phyloP scores from a whole-genome alignment of 2,113 vertebrate species.

The Tor tambroides region DNA sequence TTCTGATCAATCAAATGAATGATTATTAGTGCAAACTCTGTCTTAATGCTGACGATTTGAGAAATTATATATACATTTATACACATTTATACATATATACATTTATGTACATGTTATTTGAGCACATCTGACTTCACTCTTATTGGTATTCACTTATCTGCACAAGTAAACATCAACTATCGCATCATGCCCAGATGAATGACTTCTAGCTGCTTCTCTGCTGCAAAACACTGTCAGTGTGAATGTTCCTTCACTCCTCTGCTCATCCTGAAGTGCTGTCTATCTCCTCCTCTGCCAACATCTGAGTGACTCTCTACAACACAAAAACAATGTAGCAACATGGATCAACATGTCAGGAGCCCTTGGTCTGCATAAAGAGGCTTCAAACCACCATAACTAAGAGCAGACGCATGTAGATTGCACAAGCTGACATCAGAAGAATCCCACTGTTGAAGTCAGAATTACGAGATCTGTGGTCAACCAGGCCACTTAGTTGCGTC shows the following conservation, averaged over 20 bases:
- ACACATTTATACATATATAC: too few relatives aligned
- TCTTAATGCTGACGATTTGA: too few relatives aligned
- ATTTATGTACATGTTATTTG: too few relatives aligned
- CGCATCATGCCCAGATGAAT: too few relatives aligned
- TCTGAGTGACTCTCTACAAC: constrained; percentile 31
- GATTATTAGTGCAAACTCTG: too few relatives aligned
- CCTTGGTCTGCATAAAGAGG: constrained; percentile 1
- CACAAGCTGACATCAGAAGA: constrained; percentile 44
- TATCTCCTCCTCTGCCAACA: neutral
- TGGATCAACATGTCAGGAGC: constrained; percentile 34
- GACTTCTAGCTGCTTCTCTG: neutral
- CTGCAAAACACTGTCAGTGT: neutral
- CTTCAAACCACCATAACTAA: constrained; percentile 46
- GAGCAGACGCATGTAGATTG: constrained; percentile 50
- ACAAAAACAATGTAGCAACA: constrained; percentile 36
- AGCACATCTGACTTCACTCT: too few relatives aligned
- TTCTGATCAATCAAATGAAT: too few relatives aligned
- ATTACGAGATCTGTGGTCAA: constrained; percentile 51
- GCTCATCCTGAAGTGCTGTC: neutral
- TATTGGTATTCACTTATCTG: too few relatives aligned
- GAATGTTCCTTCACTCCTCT: neutral
- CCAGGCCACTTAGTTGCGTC: constrained; percentile 15
- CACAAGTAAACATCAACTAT: neutral
- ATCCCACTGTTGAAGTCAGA: constrained; percentile 32
- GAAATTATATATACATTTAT: too few relatives aligned